Evolutionary conservation across 2,113 vertebrate genomes (phyloP).

Genomic region (Desmodus rotundus): DNA sequence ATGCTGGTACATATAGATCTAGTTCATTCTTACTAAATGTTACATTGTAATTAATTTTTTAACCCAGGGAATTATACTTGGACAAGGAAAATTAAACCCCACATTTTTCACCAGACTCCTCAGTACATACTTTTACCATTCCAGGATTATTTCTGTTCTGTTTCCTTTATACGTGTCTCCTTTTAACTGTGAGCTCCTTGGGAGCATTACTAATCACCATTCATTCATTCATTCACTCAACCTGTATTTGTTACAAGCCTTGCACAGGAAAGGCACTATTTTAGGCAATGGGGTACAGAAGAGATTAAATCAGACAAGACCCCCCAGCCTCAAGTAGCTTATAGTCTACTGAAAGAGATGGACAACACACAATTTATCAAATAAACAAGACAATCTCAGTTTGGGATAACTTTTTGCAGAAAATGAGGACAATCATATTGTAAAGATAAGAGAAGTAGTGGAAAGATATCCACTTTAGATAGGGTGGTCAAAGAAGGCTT

Average conservation of each 20-base stretch:
- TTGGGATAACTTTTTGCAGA: not conserved
- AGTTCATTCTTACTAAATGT: not conserved
- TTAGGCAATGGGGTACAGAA: not conserved
- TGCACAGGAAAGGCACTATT: not conserved
- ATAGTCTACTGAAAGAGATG: not conserved
- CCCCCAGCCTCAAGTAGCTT: not conserved
- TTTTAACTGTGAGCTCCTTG: not conserved
- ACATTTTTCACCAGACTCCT: not conserved
- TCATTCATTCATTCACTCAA: not conserved
- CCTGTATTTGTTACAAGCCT: not conserved
- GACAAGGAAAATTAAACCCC: not conserved
- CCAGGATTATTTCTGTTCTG: not conserved
- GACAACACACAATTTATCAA: not conserved
- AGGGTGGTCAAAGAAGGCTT: not conserved
- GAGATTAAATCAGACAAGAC: not conserved
- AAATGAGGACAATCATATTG: not conserved
- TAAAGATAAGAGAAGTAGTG: not conserved
- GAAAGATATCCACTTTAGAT: not conserved
- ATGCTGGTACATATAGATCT: not conserved
- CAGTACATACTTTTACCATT: not conserved
- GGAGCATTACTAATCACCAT: not conserved
- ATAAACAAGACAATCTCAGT: not conserved
- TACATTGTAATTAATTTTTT: conserved; percentile 6
- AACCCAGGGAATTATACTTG: conserved; percentile 29
- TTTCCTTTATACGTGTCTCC: not conserved